phyloP scores from a whole-genome alignment of 2,888 invertebrate species.

The Taenaris catops region DNA sequence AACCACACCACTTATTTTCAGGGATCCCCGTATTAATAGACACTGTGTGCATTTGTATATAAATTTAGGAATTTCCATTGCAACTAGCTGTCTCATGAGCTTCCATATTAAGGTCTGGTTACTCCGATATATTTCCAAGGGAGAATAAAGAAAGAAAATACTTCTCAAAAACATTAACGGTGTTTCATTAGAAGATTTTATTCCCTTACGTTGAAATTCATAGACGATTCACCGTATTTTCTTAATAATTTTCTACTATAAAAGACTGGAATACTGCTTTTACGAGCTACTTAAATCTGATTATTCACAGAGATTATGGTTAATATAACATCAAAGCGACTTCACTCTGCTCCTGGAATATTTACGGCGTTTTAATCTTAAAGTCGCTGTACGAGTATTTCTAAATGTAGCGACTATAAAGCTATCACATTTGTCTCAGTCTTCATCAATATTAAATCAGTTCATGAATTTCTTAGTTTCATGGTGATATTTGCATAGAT shows the following conservation, averaged over 20 bases:
- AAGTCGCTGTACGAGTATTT: constrained; percentile 28
- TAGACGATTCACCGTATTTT: constrained; percentile 4
- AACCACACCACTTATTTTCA: too few species aligned
- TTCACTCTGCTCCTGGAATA: constrained; percentile 42
- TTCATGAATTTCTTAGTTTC: too few species aligned
- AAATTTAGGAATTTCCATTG: too few species aligned
- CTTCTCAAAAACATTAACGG: background rate
- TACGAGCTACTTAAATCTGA: constrained; percentile 13
- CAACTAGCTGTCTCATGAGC: too few species aligned
- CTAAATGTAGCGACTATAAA: background rate
- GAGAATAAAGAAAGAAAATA: too few species aligned
- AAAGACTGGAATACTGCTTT: constrained; percentile 4
- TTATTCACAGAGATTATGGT: constrained; percentile 16
- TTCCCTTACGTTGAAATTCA: background rate
- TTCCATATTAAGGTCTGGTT: too few species aligned
- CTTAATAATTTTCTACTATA: constrained; percentile 6
- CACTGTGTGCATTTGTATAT: too few species aligned
- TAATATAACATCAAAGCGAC: constrained; percentile 20
- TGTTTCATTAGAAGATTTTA: background rate
- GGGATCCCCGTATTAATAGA: too few species aligned
- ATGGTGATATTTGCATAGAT: too few species aligned
- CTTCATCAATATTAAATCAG: background rate
- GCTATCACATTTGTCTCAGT: background rate
- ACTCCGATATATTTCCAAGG: too few species aligned
- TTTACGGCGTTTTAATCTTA: constrained; percentile 62